phyloP scores from a whole-genome alignment of 2,888 invertebrate species.

The Rhynchonema sp. region DNA sequence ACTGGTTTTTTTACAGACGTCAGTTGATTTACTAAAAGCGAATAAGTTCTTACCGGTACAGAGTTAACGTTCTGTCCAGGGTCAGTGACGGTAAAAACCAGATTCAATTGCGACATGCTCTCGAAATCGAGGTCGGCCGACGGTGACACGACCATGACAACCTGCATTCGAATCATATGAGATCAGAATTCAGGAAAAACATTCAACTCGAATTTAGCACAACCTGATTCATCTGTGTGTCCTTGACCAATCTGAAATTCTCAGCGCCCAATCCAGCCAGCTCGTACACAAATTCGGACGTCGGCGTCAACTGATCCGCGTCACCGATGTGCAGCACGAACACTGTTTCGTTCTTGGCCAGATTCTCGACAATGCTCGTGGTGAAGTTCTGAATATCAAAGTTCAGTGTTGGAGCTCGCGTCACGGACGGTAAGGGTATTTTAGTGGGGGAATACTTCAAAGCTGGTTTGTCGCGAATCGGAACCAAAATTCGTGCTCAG shows the following conservation, averaged over 20 bases:
- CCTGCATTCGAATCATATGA: background rate
- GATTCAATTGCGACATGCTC: background rate
- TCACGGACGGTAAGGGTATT: no score
- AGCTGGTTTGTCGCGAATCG: no score
- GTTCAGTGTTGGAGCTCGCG: no score
- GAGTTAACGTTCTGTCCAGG: no score
- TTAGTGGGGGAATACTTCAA: no score
- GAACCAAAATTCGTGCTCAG: no score
- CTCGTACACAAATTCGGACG: background rate
- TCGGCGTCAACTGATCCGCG: background rate
- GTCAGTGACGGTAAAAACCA: background rate
- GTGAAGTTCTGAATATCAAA: background rate
- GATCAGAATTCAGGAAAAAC: no score
- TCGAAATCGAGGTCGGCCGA: background rate
- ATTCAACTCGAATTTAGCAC: no score
- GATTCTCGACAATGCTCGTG: background rate
- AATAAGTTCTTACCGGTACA: no score
- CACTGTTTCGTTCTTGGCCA: background rate
- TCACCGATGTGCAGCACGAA: background rate
- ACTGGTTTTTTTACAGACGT: no score
- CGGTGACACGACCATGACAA: background rate
- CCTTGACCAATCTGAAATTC: background rate
- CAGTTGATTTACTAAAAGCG: no score
- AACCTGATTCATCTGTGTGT: no score
- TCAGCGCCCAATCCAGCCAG: background rate